These are phyloP conservation scores for Flabesymbios commensalis DNA, from an alignment of 2,888 invertebrate species.

Conservation along the genomic window DNA sequence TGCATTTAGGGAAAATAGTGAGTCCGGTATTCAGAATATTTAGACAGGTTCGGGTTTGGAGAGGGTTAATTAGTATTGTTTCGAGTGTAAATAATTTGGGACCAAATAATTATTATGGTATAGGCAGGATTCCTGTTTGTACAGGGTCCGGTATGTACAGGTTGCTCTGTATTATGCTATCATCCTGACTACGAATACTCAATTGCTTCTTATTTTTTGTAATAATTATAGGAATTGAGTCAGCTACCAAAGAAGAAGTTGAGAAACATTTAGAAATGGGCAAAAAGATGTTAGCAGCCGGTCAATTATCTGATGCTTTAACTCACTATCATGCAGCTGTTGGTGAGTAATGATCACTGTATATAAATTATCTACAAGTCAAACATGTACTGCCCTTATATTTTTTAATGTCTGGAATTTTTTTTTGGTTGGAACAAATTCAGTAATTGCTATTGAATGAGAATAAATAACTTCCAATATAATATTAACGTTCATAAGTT, in stretches of 20 bases:
- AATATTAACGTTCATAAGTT: not conserved
- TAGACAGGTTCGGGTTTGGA: too few species aligned
- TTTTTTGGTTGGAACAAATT: not conserved
- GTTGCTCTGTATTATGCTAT: too few species aligned
- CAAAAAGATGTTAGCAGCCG: constrained; percentile 85
- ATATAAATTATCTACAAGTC: not conserved
- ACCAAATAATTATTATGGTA: too few species aligned
- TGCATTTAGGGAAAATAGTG: too few species aligned
- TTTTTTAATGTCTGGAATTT: not conserved
- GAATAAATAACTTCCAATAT: not conserved
- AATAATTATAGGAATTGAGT: too few species aligned
- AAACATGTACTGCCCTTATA: not conserved
- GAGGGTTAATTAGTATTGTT: too few species aligned
- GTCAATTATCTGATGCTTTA: constrained; percentile 93
- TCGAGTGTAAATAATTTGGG: too few species aligned
- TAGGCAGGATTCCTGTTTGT: too few species aligned
- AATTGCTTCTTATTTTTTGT: too few species aligned
- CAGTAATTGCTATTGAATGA: not conserved
- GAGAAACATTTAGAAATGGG: constrained; percentile 93
- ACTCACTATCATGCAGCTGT: constrained; percentile 98
- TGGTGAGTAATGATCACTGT: constrained; percentile 61
- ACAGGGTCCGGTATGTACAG: too few species aligned
- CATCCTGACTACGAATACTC: too few species aligned
- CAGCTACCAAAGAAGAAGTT: constrained; percentile 68
- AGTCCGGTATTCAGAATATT: too few species aligned